These are phyloP conservation scores for Spodoptera littoralis DNA, from an alignment of 2,888 invertebrate species.

Conservation along the genomic window DNA sequence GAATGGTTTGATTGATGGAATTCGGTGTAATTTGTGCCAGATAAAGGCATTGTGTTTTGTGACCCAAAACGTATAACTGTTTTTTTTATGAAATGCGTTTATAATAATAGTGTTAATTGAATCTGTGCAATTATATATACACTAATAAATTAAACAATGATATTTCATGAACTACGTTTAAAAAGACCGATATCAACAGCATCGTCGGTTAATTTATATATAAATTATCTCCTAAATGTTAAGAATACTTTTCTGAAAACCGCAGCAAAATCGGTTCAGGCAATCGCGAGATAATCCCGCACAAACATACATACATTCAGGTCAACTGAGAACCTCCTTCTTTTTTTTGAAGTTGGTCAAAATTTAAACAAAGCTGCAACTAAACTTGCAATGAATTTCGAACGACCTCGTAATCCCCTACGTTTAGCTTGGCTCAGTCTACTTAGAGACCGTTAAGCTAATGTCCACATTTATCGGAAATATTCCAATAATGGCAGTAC, in stretches of 20 bases:
- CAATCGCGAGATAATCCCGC: too few relatives aligned
- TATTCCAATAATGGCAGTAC: constrained; percentile 21
- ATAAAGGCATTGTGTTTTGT: constrained; percentile 24
- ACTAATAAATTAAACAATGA: background rate
- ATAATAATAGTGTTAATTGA: background rate
- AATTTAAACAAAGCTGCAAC: constrained; percentile 3
- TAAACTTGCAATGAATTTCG: background rate
- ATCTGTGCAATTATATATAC: constrained; percentile 1
- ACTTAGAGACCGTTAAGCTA: constrained; percentile 22
- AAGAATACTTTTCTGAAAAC: too few relatives aligned
- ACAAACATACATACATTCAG: too few relatives aligned
- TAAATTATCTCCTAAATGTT: too few relatives aligned
- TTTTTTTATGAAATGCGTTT: constrained; percentile 3
- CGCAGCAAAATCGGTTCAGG: too few relatives aligned
- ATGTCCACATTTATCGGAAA: constrained; percentile 26
- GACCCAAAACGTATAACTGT: constrained; percentile 24
- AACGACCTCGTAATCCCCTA: constrained; percentile 9
- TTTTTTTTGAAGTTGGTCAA: background rate
- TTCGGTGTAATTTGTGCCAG: constrained; percentile 11
- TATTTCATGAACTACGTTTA: too few relatives aligned
- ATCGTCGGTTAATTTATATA: too few relatives aligned
- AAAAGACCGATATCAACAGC: too few relatives aligned
- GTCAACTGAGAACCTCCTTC: too few relatives aligned
- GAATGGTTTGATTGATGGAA: constrained; percentile 34
- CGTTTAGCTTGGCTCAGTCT: constrained; percentile 13